phyloP scores from a whole-genome alignment of 1,140 invertebrate genomes.

The Glossosoma conforme region DNA sequence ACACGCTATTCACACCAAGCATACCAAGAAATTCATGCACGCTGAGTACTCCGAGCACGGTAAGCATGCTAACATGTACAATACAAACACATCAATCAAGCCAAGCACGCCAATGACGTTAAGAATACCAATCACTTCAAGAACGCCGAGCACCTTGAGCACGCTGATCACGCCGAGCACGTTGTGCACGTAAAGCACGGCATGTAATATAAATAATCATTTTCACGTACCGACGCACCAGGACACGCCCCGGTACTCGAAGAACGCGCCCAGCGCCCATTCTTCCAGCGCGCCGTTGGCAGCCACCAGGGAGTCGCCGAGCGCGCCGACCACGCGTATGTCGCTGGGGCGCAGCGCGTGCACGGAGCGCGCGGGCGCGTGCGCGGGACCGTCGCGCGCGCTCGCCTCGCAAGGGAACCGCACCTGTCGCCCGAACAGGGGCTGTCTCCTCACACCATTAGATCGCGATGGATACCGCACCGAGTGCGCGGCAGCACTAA shows the following conservation, averaged over 20 bases:
- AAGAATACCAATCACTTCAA: too few relatives aligned
- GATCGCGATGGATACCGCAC: constrained; percentile 12
- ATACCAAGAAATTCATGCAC: too few relatives aligned
- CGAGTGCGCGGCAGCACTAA: too few relatives aligned
- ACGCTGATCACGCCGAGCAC: too few relatives aligned
- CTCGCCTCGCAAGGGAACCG: constrained; percentile 22
- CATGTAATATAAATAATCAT: too few relatives aligned
- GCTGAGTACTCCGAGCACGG: too few relatives aligned
- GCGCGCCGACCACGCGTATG: constrained; percentile 70
- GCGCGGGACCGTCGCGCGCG: constrained; percentile 34
- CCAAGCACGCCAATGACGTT: too few relatives aligned
- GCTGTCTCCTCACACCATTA: constrained; percentile 7
- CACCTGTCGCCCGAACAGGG: constrained; percentile 4
- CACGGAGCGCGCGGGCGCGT: constrained; percentile 40
- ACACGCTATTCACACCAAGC: too few relatives aligned
- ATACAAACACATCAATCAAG: too few relatives aligned
- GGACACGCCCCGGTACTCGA: constrained; percentile 72
- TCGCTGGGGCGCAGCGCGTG: constrained; percentile 67
- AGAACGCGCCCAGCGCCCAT: constrained; percentile 65
- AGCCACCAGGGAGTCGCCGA: constrained; percentile 75
- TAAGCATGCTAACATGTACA: too few relatives aligned
- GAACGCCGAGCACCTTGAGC: too few relatives aligned
- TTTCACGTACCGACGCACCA: constrained; percentile 62
- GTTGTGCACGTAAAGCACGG: too few relatives aligned
- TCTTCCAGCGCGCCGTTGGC: constrained; percentile 71